A percentile compares a stretch with the other conserved stretches of the same genome.
These are phyloP conservation scores for Rhizomys pruinosus DNA, from an alignment of 2,113 vertebrate species.

Conservation along the genomic window DNA sequence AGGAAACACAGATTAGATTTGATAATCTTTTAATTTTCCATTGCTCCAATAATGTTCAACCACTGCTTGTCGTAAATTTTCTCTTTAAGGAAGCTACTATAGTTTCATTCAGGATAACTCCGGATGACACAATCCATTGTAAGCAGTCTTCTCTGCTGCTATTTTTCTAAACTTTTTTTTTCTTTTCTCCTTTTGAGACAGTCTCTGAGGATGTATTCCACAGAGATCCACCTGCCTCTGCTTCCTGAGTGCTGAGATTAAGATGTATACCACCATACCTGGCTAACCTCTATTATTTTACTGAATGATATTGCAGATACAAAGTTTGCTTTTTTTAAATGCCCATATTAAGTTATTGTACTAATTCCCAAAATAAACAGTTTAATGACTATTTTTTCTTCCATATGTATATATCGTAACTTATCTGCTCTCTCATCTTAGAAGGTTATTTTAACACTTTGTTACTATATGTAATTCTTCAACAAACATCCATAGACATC, in stretches of 20 bases:
- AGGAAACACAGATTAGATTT: not conserved
- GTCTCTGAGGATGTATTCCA: no score
- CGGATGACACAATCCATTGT: not conserved
- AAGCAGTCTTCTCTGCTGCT: not conserved
- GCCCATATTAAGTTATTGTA: not conserved
- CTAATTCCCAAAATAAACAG: not conserved
- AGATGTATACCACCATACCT: not conserved
- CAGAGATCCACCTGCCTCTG: no score
- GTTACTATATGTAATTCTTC: not conserved
- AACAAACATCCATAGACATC: not conserved
- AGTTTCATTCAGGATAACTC: not conserved
- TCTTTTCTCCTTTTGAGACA: no score
- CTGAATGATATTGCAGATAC: not conserved
- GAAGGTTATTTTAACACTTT: not conserved
- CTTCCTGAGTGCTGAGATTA: not conserved
- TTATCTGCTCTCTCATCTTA: not conserved
- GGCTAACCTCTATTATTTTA: not conserved
- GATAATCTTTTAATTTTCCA: not conserved
- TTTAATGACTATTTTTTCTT: not conserved
- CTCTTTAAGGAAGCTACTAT: not conserved
- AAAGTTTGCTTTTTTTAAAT: not conserved
- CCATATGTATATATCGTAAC: not conserved
- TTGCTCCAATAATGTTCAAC: not conserved
- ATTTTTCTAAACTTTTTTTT: not conserved
- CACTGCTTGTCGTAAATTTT: not conserved